phyloP scores from a whole-genome alignment of 2,888 invertebrate genomes.

The Pristionchus fissidentatus region DNA sequence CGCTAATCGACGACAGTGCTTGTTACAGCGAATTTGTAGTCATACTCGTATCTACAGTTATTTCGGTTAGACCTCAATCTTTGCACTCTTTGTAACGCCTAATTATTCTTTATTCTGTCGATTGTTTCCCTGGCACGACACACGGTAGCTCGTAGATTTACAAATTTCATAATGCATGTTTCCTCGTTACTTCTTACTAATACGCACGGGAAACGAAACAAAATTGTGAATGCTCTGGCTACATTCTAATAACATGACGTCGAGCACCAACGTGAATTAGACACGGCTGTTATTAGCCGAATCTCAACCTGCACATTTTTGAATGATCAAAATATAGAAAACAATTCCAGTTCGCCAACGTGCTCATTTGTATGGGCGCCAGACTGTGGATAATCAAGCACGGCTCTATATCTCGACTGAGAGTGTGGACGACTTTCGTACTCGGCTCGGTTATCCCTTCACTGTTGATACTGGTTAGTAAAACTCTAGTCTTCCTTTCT shows the following conservation, averaged over 20 bases:
- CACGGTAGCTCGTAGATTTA: not conserved
- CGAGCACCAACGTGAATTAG: too few species aligned
- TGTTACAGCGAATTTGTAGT: not conserved
- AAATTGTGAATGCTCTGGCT: too few species aligned
- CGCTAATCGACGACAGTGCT: not conserved
- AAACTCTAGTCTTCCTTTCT: too few species aligned
- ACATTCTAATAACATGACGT: too few species aligned
- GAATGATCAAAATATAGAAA: too few species aligned
- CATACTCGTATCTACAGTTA: not conserved
- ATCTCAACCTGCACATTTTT: too few species aligned
- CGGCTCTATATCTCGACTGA: not conserved
- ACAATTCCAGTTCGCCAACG: slow-evolving; percentile 27
- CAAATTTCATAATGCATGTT: not conserved
- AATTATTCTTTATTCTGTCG: not conserved
- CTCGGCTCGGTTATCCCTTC: not conserved
- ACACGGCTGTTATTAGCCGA: too few species aligned
- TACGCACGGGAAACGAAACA: too few species aligned
- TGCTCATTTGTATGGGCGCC: not conserved
- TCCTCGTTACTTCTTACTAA: not conserved
- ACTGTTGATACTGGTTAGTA: not conserved
- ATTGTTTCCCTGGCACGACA: not conserved
- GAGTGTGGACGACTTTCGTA: not conserved
- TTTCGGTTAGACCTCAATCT: not conserved
- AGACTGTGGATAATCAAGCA: not conserved
- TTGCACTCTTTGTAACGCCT: not conserved